phyloP scores from a whole-genome alignment of 2,113 vertebrate species.

The Propithecus coquereli region DNA sequence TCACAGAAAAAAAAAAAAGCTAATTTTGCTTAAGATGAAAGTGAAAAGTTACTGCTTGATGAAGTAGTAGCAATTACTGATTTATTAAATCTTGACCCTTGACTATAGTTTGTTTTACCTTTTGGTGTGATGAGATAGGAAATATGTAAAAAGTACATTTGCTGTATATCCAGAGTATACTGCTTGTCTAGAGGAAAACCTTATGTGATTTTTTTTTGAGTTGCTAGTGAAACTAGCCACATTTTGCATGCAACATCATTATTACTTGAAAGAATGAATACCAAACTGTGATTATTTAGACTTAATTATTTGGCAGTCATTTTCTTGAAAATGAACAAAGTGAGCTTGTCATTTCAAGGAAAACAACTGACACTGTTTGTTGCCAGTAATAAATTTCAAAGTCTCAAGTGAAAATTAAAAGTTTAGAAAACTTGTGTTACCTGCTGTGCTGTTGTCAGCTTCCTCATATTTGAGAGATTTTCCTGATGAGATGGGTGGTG shows the following conservation, averaged over 20 bases:
- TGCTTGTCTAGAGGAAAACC: background rate
- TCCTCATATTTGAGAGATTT: constrained; percentile 19
- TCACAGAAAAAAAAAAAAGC: background rate
- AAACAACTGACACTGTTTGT: constrained; percentile 27
- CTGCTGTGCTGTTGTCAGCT: constrained; percentile 2
- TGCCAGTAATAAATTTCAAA: constrained; percentile 28
- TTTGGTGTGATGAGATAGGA: background rate
- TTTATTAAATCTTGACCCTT: background rate
- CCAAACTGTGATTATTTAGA: constrained; percentile 24
- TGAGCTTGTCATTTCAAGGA: background rate
- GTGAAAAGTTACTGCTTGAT: background rate
- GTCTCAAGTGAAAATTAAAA: constrained; percentile 49
- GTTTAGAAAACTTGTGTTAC: constrained; percentile 38
- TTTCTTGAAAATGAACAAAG: constrained; percentile 54
- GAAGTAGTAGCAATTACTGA: background rate
- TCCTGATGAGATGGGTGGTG: background rate
- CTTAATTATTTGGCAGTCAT: constrained; percentile 11
- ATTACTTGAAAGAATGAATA: constrained; percentile 5
- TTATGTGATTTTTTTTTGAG: background rate
- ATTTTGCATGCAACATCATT: constrained; percentile 21
- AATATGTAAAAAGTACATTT: background rate
- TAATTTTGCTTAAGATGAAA: background rate
- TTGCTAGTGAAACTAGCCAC: constrained; percentile 6
- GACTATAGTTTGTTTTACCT: background rate
- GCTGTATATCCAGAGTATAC: background rate